Evolutionary conservation across 2,113 vertebrate genomes (phyloP).

Genomic region (Garra rufa): DNA sequence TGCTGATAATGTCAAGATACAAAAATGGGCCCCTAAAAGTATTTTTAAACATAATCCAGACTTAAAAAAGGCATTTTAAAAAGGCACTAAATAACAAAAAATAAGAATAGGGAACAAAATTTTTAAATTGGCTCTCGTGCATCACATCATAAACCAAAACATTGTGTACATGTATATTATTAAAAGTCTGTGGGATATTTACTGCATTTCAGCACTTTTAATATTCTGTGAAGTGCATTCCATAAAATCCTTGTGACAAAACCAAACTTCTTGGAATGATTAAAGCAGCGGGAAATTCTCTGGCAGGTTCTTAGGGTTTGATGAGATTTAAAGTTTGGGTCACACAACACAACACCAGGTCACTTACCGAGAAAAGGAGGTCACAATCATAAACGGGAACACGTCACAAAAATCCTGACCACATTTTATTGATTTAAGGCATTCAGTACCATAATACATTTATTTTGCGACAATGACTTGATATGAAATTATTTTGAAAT

Average conservation of each 20-base stretch:
- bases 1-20: too few species aligned
- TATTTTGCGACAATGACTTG: neutral
- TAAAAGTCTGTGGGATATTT: neutral
- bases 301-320: neutral
- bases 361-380: neutral
- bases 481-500: neutral
- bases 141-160: too few species aligned
- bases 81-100: too few species aligned
- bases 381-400: neutral
- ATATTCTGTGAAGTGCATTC: neutral
- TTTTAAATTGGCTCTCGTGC: too few species aligned
- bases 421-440: neutral
- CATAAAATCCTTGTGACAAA: constrained; percentile 8
- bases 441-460: neutral
- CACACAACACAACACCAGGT: neutral
- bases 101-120: too few species aligned
- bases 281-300: neutral
- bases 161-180: neutral
- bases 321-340: neutral
- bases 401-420: neutral
- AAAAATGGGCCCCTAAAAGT: too few species aligned
- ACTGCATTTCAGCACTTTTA: neutral
- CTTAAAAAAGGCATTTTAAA: too few species aligned
- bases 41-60: too few species aligned
- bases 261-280: neutral